Conservation (phyloP, 2,888 invertebrate genomes). For the Geotrupes spiniger region DNA sequence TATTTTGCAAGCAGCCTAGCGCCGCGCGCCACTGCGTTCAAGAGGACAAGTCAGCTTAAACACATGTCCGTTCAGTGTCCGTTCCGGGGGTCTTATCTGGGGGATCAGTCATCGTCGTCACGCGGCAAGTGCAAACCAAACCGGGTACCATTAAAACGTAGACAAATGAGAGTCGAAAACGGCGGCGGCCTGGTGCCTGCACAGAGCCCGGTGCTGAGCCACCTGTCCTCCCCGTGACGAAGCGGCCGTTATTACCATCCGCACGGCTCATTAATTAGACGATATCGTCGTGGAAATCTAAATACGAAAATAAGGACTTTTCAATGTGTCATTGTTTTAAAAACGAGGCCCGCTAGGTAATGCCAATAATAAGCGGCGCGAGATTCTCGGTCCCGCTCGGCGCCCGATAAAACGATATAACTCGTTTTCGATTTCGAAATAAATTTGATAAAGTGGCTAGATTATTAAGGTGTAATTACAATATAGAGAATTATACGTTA, state of each 20-base stretch:
- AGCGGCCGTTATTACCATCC: constrained; percentile 35
- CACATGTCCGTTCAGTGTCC: constrained; percentile 21
- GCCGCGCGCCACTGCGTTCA: neutral
- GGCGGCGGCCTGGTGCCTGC: constrained; percentile 14
- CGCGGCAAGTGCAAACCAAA: constrained; percentile 31
- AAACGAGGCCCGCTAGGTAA: neutral
- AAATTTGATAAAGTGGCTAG: too few relatives aligned
- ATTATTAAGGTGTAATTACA: too few relatives aligned
- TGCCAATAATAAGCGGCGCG: too few relatives aligned
- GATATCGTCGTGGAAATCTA: constrained; percentile 30
- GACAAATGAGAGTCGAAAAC: constrained; percentile 31
- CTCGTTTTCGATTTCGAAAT: too few relatives aligned
- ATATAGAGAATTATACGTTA: too few relatives aligned
- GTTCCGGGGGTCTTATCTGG: constrained; percentile 23
- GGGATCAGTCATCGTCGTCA: constrained; percentile 32
- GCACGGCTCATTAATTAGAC: constrained; percentile 32
- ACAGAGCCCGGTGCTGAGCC: constrained; percentile 30
- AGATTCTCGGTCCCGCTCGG: too few relatives aligned
- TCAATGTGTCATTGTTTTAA: constrained; percentile 17
- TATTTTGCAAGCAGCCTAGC: too few relatives aligned
- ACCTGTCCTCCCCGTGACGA: constrained; percentile 36
- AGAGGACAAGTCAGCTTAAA: constrained; percentile 11
- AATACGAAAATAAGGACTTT: constrained; percentile 32
- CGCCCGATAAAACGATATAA: too few relatives aligned
- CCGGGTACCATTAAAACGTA: constrained; percentile 28